phyloP scores from a whole-genome alignment of 1,140 invertebrate genomes.

The Rhagoletis pomonella region DNA sequence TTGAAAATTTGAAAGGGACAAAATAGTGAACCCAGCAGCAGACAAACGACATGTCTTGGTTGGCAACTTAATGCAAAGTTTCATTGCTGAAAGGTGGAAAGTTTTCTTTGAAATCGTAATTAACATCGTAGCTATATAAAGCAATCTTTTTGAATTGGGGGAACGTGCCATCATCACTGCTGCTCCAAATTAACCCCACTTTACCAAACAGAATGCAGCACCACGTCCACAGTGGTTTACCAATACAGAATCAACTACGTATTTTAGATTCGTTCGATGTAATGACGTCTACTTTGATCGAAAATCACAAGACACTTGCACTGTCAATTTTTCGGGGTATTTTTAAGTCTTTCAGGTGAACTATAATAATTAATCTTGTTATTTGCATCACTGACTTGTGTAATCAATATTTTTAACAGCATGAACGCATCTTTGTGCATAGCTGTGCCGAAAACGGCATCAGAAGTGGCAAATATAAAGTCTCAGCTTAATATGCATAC shows the following conservation, averaged over 20 bases:
- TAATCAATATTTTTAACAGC: slow-evolving; percentile 38
- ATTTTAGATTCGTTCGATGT: background rate
- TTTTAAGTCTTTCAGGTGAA: background rate
- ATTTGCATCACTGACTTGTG: slow-evolving; percentile 2
- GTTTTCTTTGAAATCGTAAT: slow-evolving; percentile 16
- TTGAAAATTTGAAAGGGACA: slow-evolving; percentile 28
- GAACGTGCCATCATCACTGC: background rate
- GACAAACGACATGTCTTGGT: background rate
- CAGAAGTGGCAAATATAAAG: background rate
- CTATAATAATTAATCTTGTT: slow-evolving; percentile 47
- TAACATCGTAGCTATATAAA: slow-evolving; percentile 13
- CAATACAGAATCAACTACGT: background rate
- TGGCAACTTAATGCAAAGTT: background rate
- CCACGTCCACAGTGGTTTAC: background rate
- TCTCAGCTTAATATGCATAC: too few species aligned
- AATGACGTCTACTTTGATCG: background rate
- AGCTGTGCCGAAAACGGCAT: too few species aligned
- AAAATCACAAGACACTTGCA: background rate
- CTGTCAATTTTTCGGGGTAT: background rate
- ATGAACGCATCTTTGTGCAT: too few species aligned
- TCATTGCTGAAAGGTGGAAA: slow-evolving; percentile 27
- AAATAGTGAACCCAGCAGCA: background rate
- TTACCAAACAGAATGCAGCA: background rate
- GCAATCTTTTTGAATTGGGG: background rate
- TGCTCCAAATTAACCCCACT: background rate